phyloP scores from a whole-genome alignment of 1,140 invertebrate genomes.

The Planococcus citri region DNA sequence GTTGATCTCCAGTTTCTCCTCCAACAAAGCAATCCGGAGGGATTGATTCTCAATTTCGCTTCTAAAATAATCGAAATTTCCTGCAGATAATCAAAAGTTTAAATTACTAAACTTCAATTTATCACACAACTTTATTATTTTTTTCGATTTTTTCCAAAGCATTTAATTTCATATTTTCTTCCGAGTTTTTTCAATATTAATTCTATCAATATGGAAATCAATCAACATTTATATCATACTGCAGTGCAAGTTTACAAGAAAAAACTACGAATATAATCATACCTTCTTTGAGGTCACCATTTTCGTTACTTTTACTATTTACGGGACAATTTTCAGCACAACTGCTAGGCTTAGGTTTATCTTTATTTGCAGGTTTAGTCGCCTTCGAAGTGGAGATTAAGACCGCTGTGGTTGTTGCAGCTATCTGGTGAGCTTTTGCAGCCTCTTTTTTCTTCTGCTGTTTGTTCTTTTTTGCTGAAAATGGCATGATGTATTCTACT shows the following conservation, averaged over 20 bases:
- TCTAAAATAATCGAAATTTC: no score
- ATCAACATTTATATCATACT: background rate
- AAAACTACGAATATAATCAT: no score
- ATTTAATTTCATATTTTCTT: constrained; percentile 78
- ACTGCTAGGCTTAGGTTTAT: constrained; percentile 29
- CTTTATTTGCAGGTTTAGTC: constrained; percentile 32
- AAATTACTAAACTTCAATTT: no score
- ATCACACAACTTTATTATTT: no score
- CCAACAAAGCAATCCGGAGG: no score
- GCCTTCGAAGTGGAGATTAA: constrained; percentile 32
- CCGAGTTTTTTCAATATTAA: constrained; percentile 73
- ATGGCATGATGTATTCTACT: constrained; percentile 63
- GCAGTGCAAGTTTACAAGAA: no score
- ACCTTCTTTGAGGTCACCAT: constrained; percentile 32
- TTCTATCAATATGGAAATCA: constrained; percentile 41
- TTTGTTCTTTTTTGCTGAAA: constrained; percentile 92
- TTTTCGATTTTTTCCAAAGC: no score
- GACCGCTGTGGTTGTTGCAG: constrained; percentile 32
- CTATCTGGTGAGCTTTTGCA: constrained; percentile 50
- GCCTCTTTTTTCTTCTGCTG: constrained; percentile 95
- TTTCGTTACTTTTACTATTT: constrained; percentile 30
- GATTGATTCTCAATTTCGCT: no score
- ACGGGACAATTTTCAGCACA: constrained; percentile 28
- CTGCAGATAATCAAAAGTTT: no score
- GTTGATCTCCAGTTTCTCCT: no score